Conservation (phyloP, 2,888 invertebrate species). For the Craniophora ligustri region DNA sequence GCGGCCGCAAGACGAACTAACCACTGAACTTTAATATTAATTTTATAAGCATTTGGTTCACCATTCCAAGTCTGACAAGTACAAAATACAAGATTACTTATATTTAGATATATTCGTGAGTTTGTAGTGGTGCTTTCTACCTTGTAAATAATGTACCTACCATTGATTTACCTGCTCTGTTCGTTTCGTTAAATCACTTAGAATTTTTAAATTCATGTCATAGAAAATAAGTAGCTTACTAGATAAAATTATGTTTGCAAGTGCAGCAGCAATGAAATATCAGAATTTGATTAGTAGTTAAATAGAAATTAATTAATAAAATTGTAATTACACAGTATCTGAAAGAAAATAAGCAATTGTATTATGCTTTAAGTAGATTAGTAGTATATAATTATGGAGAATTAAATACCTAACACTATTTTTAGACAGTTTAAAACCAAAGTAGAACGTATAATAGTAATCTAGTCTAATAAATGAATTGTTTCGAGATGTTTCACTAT, state of each 20-base stretch:
- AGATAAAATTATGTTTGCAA: too few species aligned
- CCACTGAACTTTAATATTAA: conserved; percentile 92
- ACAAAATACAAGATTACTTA: conserved; percentile 62
- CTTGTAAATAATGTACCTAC: conserved; percentile 28
- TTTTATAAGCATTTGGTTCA: conserved; percentile 47
- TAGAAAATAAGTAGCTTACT: too few species aligned
- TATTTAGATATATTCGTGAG: conserved; percentile 45
- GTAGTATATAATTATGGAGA: background rate
- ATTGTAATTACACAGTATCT: background rate
- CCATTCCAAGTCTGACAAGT: conserved; percentile 69
- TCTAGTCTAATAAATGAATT: conserved; percentile 54
- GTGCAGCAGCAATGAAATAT: too few species aligned
- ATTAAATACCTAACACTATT: conserved; percentile 33
- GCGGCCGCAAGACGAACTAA: conserved; percentile 96
- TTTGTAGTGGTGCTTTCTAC: conserved; percentile 54
- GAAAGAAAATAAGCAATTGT: conserved; percentile 29
- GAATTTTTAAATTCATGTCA: background rate
- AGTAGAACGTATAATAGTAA: conserved; percentile 65
- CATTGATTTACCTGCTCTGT: conserved; percentile 5
- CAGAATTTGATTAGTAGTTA: too few species aligned
- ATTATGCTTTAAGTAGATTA: conserved; percentile 43
- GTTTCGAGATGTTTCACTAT: conserved; percentile 10
- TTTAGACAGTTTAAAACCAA: conserved; percentile 62
- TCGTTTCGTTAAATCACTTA: background rate
- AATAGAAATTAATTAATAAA: too few species aligned